phyloP scores from a whole-genome alignment of 2,888 invertebrate species.

The Drosophila mayaguana region DNA sequence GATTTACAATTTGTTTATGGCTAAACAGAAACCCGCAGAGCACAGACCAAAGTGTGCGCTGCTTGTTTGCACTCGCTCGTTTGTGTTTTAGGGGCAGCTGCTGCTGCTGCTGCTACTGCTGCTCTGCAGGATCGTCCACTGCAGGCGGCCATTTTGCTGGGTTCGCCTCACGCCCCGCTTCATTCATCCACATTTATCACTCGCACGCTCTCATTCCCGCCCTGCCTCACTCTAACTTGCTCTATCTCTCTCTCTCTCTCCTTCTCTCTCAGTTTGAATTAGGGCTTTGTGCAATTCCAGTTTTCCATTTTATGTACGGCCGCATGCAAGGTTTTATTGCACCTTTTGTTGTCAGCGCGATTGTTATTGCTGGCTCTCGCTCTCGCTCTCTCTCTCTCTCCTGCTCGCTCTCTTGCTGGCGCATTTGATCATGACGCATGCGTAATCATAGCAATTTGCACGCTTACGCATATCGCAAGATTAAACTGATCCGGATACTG shows the following conservation, averaged over 20 bases:
- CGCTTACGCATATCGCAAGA: conserved; percentile 82
- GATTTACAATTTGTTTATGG: conserved; percentile 18
- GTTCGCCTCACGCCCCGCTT: conserved; percentile 70
- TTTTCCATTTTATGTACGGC: conserved; percentile 46
- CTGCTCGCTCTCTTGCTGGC: neutral
- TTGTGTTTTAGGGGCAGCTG: conserved; percentile 39
- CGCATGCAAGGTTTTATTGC: conserved; percentile 74
- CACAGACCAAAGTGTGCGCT: conserved; percentile 57
- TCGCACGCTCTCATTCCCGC: conserved; percentile 1
- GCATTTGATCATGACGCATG: conserved; percentile 33
- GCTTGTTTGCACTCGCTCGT: conserved; percentile 50
- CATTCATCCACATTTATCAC: conserved; percentile 51
- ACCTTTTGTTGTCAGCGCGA: conserved; percentile 63
- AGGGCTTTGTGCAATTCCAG: conserved; percentile 39
- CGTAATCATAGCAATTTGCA: conserved; percentile 79
- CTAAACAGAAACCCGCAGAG: conserved; percentile 6
- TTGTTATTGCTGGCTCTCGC: conserved; percentile 20
- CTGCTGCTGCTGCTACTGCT: conserved; percentile 29
- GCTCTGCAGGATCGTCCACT: conserved; percentile 7
- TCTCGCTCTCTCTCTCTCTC: neutral
- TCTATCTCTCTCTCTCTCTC: neutral
- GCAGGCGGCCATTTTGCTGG: conserved; percentile 63
- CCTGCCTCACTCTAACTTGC: neutral
- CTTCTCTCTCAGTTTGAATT: conserved; percentile 5
- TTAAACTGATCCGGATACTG: conserved; percentile 83